Evolutionary conservation across 2,113 vertebrate species (phyloP).

Genomic region (Calyptommatus sinebrachiatus): DNA sequence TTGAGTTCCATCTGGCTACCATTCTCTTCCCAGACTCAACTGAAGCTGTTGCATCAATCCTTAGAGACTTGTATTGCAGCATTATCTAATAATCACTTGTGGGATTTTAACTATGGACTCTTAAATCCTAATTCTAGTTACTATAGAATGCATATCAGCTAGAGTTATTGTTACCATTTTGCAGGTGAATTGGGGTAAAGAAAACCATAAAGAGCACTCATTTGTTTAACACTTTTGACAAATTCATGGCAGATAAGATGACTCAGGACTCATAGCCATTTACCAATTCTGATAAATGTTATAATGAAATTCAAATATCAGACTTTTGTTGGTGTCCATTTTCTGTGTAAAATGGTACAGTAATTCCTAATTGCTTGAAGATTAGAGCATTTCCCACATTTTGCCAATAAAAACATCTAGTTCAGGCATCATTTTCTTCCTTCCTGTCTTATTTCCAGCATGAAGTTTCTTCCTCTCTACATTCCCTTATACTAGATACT

Average conservation of each 20-base stretch:
- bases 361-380: not conserved
- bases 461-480: not conserved
- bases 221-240: too few species aligned
- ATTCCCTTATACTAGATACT: not conserved
- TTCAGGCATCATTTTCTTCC: not conserved
- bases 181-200: not conserved
- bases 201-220: too few species aligned
- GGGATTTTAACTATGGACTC: too few species aligned
- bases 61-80: not conserved
- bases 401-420: slow-evolving; percentile 11
- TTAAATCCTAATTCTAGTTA: too few species aligned
- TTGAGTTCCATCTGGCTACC: not conserved
- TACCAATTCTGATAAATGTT: not conserved
- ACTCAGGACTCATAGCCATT: not conserved
- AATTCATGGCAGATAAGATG: not conserved
- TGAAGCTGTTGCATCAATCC: not conserved
- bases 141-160: not conserved
- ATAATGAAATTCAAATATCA: not conserved
- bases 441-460: not conserved
- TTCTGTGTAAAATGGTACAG: slow-evolving; percentile 21
- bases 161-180: not conserved
- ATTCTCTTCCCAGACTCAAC: not conserved
- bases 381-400: not conserved
- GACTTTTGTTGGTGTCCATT: not conserved
- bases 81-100: too few species aligned